Evolutionary conservation across 2,797 vertebrate genomes (phyloP).

Genomic region (Ciconia nigra): DNA sequence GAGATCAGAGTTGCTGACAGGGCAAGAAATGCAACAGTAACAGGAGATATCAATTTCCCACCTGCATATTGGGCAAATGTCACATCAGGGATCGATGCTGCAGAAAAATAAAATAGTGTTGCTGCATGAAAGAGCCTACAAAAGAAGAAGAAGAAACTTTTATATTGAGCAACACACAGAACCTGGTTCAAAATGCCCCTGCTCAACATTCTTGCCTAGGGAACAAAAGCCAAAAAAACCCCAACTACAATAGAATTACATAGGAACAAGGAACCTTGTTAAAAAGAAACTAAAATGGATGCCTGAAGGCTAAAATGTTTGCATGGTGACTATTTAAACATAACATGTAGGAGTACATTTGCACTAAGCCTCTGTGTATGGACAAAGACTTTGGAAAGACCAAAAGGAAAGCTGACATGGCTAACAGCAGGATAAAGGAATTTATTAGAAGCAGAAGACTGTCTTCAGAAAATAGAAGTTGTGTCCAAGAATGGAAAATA

Average conservation of each 20-base stretch:
- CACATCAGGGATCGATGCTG: neutral
- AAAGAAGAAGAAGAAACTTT: neutral
- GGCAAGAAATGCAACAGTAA: neutral
- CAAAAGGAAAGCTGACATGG: conserved; percentile 9
- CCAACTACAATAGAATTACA: neutral
- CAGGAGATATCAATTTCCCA: neutral
- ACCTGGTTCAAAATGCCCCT: neutral
- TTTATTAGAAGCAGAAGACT: conserved; percentile 40
- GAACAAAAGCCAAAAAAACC: neutral
- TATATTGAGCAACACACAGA: neutral
- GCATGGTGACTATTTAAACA: neutral
- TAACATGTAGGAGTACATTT: neutral
- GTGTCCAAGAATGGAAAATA: conserved; percentile 13
- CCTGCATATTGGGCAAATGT: neutral
- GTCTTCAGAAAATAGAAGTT: neutral
- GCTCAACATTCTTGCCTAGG: neutral
- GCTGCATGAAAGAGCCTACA: neutral
- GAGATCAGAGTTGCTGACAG: neutral
- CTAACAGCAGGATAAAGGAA: conserved; percentile 6
- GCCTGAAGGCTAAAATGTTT: neutral
- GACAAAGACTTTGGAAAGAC: neutral
- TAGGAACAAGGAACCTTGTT: neutral
- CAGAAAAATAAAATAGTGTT: neutral
- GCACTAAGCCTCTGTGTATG: neutral
- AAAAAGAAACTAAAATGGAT: neutral